phyloP scores from a whole-genome alignment of 2,797 vertebrate species.

The Sebastes itinus region DNA sequence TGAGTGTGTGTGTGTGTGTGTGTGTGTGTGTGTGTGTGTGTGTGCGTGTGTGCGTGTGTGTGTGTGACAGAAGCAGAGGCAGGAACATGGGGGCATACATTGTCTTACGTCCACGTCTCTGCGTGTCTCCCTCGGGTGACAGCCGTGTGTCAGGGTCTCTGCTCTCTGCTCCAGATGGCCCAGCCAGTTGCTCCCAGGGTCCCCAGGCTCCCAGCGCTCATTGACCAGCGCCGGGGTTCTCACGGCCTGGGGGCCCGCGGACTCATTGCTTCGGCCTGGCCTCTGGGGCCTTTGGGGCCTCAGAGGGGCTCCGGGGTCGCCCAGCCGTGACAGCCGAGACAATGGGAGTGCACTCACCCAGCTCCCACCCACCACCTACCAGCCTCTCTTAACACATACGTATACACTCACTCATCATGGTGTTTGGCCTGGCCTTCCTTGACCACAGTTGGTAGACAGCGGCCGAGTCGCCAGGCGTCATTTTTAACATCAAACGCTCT shows the following conservation, averaged over 20 bases:
- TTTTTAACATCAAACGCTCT: neutral
- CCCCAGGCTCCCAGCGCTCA: slow-evolving; percentile 68
- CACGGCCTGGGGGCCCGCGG: slow-evolving; percentile 78
- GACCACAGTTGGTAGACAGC: slow-evolving; percentile 48
- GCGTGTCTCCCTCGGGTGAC: slow-evolving; percentile 70
- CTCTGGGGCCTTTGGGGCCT: slow-evolving; percentile 79
- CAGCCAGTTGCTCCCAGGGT: slow-evolving; percentile 72
- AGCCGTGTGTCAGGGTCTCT: slow-evolving; percentile 77
- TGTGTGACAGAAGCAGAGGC: slow-evolving; percentile 47
- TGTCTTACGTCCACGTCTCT: slow-evolving; percentile 58
- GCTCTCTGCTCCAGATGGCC: slow-evolving; percentile 81
- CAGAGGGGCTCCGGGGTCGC: slow-evolving; percentile 70
- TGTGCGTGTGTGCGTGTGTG: slow-evolving; percentile 16
- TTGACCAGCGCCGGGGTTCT: slow-evolving; percentile 80
- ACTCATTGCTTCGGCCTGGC: slow-evolving; percentile 74
- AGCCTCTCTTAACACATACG: slow-evolving; percentile 56
- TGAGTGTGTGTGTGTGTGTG: neutral
- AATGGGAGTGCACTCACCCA: slow-evolving; percentile 71
- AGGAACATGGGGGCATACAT: slow-evolving; percentile 61
- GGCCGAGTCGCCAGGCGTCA: slow-evolving; percentile 2
- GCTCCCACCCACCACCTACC: slow-evolving; percentile 67
- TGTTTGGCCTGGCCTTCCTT: slow-evolving; percentile 53
- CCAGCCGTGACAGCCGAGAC: slow-evolving; percentile 76
- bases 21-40: slow-evolving; percentile 2
- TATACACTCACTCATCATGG: slow-evolving; percentile 36